Base-by-base conservation (phyloP, 2,113 vertebrate species). In the Dicaeum eximium region DNA sequence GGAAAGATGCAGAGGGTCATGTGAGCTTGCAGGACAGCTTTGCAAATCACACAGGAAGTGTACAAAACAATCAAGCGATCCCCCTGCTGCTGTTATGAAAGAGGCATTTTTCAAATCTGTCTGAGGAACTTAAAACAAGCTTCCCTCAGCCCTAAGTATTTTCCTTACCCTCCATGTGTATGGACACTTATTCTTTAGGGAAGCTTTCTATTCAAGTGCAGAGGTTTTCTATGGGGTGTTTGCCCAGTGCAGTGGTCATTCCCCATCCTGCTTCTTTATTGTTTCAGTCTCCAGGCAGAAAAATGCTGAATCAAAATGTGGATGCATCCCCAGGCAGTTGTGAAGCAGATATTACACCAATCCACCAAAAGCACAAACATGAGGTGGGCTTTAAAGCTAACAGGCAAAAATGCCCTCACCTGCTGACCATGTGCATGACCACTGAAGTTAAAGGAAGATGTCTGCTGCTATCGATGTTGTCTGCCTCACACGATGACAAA, bases 401-500 rank as follows among this genome's bases (percentile, higher is more conserved):
- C 3, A 42, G 71, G 56, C 24, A 74, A 90, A 91, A 88, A 27
- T 15, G 15, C 15, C 13, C 28, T 78, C 30, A 70, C 51, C 38
- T 83, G 48, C 69, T 81, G 27, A 30, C 50, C 0, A 0, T 13
- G 30, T 42, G 27, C 38, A 4, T 25, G 44, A 23, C 38, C 67
- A 13, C 4, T n/a, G 53, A 72, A 78, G 30, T 67, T 44, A 77
- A 83, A 92, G 40, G 31, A 80, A 51, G 40, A 37, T 50, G 16
- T n/a, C 61, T 54, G 40, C 33, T 37, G 10, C 33, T n/a, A 7
- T 48, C 4, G 5, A 13, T 25, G 50, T 40, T 0, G 0, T 50
- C 58, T 88, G 51, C 47, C 40, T 71, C 20, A 53, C 48, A 80
- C 0, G 0, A n/a, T 42, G 44, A 80, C 0, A 0, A 88, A 90